Base-by-base conservation (phyloP, 1,140 invertebrate genomes). In the Pomacea maculata region DNA sequence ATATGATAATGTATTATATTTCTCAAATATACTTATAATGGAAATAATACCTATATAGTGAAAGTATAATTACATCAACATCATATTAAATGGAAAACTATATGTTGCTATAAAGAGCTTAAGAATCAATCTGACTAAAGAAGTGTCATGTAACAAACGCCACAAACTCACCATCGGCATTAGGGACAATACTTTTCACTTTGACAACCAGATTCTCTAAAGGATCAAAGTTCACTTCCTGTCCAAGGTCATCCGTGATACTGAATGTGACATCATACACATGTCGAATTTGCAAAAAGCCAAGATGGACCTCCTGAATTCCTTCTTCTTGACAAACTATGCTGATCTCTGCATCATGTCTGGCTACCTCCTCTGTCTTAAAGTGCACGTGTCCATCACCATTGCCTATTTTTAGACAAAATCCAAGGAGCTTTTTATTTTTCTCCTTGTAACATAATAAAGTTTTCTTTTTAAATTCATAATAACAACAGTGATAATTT, bases 211-310 rank as follows among this genome's bases (percentile, higher is more conserved):
- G 79, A 76, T 86, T 89, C 65, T 87, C 76, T 67, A 87, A 73
- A 11, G 86, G 86, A 77, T 89, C 86, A 78, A 80, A 84, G 64
- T 17, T 83, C 0, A 87, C 57, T 63, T 89, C 86, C 74, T 86
- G 80, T 15, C 84, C 85, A 52, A 87, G 77, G 25, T 83, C 75
- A 80, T 89, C 87, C 29, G 82, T 61, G 15, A 89, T 85, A 21
- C 67, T 79, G 76, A 89, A 85, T 54, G 61, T 78, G 57, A 89
- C 79, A 67, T 87, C 80, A 77, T 89, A 89, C 55, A 82, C 78
- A 75, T 88, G 87, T 11, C 83, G 76, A 17, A 87, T 78, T 71
- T 88, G 85, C 21, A 89, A 81, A 77, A 89, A 89, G 8, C 88
- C 88, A n/a, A 89, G 83, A 74, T 88, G 85, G 5, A 87, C 87